Percentiles rank a stretch among this genome's conserved stretches.
Conservation (phyloP, 2,113 vertebrate species). For the Malaclemys terrapin region DNA sequence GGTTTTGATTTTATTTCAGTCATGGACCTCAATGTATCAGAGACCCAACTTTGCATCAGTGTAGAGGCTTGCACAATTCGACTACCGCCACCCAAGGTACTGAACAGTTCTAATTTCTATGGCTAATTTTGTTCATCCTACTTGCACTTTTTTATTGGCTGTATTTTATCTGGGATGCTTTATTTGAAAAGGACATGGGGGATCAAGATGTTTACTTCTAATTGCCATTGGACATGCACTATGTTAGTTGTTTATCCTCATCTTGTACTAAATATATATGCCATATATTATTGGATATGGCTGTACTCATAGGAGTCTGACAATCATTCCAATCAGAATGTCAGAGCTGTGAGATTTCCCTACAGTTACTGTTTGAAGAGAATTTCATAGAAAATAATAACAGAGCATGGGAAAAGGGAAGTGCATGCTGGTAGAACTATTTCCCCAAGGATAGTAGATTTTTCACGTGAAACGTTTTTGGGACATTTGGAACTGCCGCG, state of each 20-base stretch:
- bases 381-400: background rate
- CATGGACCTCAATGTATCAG: constrained; percentile 84
- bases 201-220: background rate
- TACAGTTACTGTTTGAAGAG: background rate
- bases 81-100: constrained; percentile 84
- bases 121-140: background rate
- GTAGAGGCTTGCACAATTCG: constrained; percentile 82
- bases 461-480: background rate
- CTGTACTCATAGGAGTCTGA: background rate
- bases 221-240: background rate
- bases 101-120: background rate
- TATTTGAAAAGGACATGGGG: background rate
- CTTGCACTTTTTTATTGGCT: background rate
- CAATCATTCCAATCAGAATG: background rate
- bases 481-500: background rate
- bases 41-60: constrained; percentile 87
- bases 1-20: constrained; percentile 76
- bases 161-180: constrained; percentile 40
- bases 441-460: background rate
- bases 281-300: background rate
- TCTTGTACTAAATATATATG: background rate
- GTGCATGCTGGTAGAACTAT: background rate
- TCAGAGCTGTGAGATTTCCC: background rate
- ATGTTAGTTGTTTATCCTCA: background rate
- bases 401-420: background rate